A percentile compares a stretch with the other conserved stretches of the same genome.
phyloP scores from a whole-genome alignment of 2,113 vertebrate genomes.

The Proterorhinus semilunaris region DNA sequence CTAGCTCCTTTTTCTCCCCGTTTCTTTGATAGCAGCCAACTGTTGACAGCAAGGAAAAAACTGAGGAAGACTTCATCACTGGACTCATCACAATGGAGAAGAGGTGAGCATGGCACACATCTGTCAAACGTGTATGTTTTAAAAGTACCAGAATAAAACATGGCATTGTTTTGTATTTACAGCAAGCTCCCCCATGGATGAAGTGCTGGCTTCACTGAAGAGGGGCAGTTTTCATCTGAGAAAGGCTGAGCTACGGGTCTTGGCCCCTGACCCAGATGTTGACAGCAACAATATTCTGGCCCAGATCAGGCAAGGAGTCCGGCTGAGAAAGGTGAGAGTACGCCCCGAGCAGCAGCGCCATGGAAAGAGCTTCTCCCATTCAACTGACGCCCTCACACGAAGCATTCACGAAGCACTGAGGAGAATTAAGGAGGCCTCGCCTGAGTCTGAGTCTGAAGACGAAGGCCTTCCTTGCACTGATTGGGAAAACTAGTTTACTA shows the following conservation, averaged over 20 bases:
- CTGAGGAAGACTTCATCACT: constrained; percentile 88
- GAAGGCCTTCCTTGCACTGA: constrained; percentile 90
- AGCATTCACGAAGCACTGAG: constrained; percentile 97
- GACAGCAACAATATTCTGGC: constrained; percentile 96
- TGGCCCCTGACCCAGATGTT: constrained; percentile 90
- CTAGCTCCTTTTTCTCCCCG: constrained; percentile 78
- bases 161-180: constrained; percentile 10
- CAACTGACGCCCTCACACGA: constrained; percentile 89
- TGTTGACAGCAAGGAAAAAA: constrained; percentile 91
- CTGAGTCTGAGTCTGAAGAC: constrained; percentile 95
- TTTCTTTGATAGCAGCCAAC: constrained; percentile 94
- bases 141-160: not conserved
- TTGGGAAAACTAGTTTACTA: constrained; percentile 87
- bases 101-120: constrained; percentile 75
- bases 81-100: constrained; percentile 88
- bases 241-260: constrained; percentile 92
- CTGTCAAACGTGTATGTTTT: not conserved
- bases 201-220: constrained; percentile 96
- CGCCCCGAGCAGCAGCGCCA: constrained; percentile 84
- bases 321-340: constrained; percentile 88
- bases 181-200: constrained; percentile 98
- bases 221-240: constrained; percentile 94
- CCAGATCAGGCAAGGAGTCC: constrained; percentile 94
- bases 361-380: constrained; percentile 80
- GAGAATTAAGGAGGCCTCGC: constrained; percentile 96